These are phyloP conservation scores for Hipparchia sbordonii DNA, from an alignment of 2,888 invertebrate genomes.

Conservation along the genomic window DNA sequence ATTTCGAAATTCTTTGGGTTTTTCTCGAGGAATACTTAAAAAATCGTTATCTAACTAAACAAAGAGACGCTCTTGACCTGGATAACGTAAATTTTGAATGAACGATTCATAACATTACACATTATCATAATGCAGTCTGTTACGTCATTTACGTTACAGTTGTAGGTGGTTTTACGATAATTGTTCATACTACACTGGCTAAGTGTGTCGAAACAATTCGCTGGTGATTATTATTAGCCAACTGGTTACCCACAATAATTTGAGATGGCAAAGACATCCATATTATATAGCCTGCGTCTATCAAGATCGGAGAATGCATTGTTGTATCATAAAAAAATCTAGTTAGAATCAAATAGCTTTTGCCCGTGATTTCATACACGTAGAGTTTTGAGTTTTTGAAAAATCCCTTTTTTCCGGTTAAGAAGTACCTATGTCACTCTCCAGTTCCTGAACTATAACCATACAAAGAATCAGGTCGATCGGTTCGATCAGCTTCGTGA, in stretches of 20 bases:
- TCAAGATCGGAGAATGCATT: background rate
- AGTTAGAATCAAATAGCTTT: too few species aligned
- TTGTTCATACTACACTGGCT: slow-evolving; percentile 12
- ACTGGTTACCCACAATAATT: slow-evolving; percentile 34
- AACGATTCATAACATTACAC: background rate
- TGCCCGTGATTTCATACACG: too few species aligned
- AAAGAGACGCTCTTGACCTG: slow-evolving; percentile 29
- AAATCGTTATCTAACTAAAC: background rate
- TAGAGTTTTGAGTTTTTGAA: too few species aligned
- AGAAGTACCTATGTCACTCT: too few species aligned
- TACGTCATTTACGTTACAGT: slow-evolving; percentile 16
- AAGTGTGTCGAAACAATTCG: slow-evolving; percentile 33
- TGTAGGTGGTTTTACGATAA: slow-evolving; percentile 22
- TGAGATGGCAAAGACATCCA: slow-evolving; percentile 22
- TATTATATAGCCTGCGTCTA: background rate
- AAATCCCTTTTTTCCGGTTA: too few species aligned
- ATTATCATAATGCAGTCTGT: slow-evolving; percentile 17
- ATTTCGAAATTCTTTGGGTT: too few species aligned
- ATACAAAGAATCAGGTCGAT: too few species aligned
- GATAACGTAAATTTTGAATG: slow-evolving; percentile 20
- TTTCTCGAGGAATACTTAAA: too few species aligned
- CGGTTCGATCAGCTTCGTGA: too few species aligned
- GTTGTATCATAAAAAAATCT: background rate
- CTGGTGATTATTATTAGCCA: slow-evolving; percentile 30
- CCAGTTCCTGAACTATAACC: too few species aligned